Evolutionary conservation across 2,888 invertebrate genomes (phyloP).

Genomic region (Patella depressa): DNA sequence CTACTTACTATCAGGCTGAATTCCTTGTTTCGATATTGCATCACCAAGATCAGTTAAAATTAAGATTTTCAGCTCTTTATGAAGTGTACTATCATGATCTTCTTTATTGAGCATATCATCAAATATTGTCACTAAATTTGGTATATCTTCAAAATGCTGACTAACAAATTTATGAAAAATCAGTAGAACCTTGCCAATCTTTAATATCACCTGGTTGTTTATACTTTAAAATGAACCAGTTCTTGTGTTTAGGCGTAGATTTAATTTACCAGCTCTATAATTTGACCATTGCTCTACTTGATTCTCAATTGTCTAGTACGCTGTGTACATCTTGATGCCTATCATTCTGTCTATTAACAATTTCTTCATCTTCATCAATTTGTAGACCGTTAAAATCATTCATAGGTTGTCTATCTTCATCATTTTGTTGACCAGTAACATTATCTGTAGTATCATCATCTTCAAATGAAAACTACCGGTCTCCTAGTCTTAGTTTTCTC

Average conservation of each 20-base stretch:
- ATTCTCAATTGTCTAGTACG: not conserved
- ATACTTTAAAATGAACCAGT: constrained; percentile 20
- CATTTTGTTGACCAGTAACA: not conserved
- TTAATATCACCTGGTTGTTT: not conserved
- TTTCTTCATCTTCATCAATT: not conserved
- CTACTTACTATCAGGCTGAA: not conserved
- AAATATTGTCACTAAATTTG: not conserved
- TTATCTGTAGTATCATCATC: too few relatives aligned
- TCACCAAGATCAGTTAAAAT: not conserved
- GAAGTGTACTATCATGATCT: not conserved
- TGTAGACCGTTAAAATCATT: not conserved
- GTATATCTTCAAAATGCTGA: not conserved
- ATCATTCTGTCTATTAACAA: not conserved
- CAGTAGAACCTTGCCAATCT: constrained; percentile 4
- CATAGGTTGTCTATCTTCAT: not conserved
- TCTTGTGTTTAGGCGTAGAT: constrained; percentile 12
- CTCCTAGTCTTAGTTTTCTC: too few relatives aligned
- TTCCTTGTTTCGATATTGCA: not conserved
- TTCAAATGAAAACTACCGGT: too few relatives aligned
- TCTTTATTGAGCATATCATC: not conserved
- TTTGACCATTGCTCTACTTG: not conserved
- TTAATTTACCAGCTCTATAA: constrained; percentile 15
- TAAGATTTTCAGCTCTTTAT: not conserved
- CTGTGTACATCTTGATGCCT: not conserved
- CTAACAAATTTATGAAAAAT: too few relatives aligned